These are phyloP conservation scores for Bombus sylvicola DNA, from an alignment of 1,140 invertebrate genomes.

Conservation along the genomic window DNA sequence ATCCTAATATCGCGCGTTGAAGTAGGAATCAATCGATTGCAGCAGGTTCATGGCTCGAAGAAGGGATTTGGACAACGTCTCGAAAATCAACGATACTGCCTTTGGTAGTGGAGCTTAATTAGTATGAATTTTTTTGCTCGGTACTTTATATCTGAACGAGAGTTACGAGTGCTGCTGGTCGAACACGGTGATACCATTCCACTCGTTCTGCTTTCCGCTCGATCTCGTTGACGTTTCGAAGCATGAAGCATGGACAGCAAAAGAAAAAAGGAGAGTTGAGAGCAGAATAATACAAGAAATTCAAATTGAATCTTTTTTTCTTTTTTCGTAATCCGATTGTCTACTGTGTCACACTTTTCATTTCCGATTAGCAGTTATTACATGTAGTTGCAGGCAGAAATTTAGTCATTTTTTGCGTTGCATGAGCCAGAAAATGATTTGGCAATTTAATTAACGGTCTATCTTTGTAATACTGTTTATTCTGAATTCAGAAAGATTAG, in stretches of 20 bases:
- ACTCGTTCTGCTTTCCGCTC: not conserved
- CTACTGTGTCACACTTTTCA: not conserved
- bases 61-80: not conserved
- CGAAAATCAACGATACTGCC: slow-evolving; percentile 3
- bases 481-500: too few species aligned
- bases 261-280: not conserved
- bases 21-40: not conserved
- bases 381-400: not conserved
- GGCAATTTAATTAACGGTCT: not conserved
- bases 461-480: not conserved
- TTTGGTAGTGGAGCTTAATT: not conserved
- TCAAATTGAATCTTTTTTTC: not conserved
- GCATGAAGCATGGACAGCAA: not conserved
- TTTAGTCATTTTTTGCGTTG: not conserved
- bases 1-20: not conserved
- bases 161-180: not conserved
- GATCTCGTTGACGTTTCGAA: slow-evolving; percentile 3
- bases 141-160: slow-evolving; percentile 17
- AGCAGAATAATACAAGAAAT: not conserved
- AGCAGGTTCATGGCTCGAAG: not conserved
- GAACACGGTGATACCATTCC: not conserved
- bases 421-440: not conserved
- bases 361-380: not conserved
- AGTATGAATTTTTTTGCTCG: slow-evolving; percentile 15
- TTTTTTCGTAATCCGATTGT: not conserved